phyloP scores from a whole-genome alignment of 35 echinoderm and acorn worm genomes.

The Strongylocentrotus purpuratus region DNA sequence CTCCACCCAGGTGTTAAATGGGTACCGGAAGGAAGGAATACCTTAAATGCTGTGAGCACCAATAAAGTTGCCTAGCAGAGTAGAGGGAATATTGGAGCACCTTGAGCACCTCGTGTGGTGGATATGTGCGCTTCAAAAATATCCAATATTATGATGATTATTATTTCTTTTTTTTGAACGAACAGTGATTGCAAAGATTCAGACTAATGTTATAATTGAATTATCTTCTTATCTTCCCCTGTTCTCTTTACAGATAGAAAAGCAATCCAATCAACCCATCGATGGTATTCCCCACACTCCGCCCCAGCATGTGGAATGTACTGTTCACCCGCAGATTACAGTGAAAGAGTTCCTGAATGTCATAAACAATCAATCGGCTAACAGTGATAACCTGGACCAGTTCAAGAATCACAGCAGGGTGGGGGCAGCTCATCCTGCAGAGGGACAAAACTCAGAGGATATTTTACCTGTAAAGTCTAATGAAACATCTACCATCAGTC shows the following conservation, averaged over 20 bases:
- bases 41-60: no score
- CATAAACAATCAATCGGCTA: constrained; percentile 55
- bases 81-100: no score
- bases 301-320: constrained; percentile 77
- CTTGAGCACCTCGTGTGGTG: no score
- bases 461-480: not conserved
- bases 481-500: not conserved
- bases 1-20: no score
- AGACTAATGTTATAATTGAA: not conserved
- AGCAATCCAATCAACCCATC: not conserved
- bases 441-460: constrained; percentile 13
- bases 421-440: not conserved
- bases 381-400: constrained; percentile 23
- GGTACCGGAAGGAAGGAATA: no score
- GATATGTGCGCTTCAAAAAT: no score
- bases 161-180: no score
- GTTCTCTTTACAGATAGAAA: not conserved
- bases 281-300: constrained; percentile 22
- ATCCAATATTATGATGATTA: no score
- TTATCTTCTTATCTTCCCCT: not conserved
- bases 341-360: constrained; percentile 73
- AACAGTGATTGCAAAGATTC: not conserved
- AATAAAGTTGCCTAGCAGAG: no score
- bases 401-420: not conserved
- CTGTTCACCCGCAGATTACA: constrained; percentile 79